Evolutionary conservation across 2,113 vertebrate species (phyloP).

Genomic region (Oreochromis aureus): DNA sequence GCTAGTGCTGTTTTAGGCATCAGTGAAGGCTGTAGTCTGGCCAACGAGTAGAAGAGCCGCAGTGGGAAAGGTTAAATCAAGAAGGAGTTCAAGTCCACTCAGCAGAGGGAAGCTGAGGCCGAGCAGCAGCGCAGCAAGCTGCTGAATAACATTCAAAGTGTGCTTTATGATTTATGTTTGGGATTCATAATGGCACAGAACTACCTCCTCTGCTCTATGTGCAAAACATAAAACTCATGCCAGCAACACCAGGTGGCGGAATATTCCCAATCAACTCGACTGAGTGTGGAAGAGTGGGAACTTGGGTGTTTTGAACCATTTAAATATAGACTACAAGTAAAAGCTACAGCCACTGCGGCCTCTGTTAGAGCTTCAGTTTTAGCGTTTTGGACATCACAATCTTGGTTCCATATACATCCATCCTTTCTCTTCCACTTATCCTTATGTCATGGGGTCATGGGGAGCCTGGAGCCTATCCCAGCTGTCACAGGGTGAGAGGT

Average conservation of each 20-base stretch:
- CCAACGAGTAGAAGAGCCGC: background rate
- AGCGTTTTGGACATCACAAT: background rate
- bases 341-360: background rate
- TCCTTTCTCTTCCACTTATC: background rate
- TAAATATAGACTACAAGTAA: background rate
- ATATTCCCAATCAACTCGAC: background rate
- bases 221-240: background rate
- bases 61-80: background rate
- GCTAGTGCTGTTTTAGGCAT: background rate
- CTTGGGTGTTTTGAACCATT: background rate
- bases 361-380: background rate
- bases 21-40: background rate
- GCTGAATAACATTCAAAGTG: background rate
- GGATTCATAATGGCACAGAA: background rate
- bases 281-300: background rate
- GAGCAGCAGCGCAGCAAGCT: background rate
- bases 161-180: background rate
- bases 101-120: background rate
- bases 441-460: background rate
- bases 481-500: fast-evolving
- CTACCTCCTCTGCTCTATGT: background rate
- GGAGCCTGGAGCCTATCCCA: background rate
- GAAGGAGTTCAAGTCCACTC: background rate
- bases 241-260: background rate
- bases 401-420: background rate